Evolutionary conservation across 2,888 invertebrate genomes (phyloP).

Genomic region (Petrolisthes manimaculis): DNA sequence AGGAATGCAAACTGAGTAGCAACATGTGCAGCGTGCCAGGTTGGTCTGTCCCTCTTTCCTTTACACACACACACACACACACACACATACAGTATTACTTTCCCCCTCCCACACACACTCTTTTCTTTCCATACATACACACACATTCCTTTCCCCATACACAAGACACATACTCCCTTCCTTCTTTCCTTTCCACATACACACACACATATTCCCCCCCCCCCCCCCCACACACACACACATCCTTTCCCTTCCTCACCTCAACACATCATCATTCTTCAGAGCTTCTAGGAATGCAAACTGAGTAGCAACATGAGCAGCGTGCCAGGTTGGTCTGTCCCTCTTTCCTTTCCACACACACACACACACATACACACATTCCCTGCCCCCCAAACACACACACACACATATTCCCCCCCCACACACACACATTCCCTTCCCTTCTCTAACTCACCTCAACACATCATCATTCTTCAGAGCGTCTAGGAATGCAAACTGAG

Average conservation of each 20-base stretch:
- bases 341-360: background rate
- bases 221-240: background rate
- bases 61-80: too few relatives aligned
- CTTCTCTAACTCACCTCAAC: constrained; percentile 42
- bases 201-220: constrained; percentile 37
- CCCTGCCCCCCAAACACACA: too few relatives aligned
- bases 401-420: too few relatives aligned
- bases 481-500: constrained; percentile 63
- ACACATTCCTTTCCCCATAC: too few relatives aligned
- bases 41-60: constrained; percentile 45
- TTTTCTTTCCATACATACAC: too few relatives aligned
- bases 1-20: constrained; percentile 61
- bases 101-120: too few relatives aligned
- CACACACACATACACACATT: background rate
- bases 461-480: constrained; percentile 62
- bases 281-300: constrained; percentile 64
- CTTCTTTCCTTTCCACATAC: too few relatives aligned
- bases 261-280: constrained; percentile 55
- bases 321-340: constrained; percentile 57
- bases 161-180: too few relatives aligned
- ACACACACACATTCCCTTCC: too few relatives aligned
- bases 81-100: too few relatives aligned
- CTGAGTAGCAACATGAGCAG: constrained; percentile 53
- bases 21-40: constrained; percentile 59
- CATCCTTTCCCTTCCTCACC: too few relatives aligned